Evolutionary conservation across 2,113 vertebrate genomes (phyloP).

Genomic region (Ptilonorhynchus violaceus): DNA sequence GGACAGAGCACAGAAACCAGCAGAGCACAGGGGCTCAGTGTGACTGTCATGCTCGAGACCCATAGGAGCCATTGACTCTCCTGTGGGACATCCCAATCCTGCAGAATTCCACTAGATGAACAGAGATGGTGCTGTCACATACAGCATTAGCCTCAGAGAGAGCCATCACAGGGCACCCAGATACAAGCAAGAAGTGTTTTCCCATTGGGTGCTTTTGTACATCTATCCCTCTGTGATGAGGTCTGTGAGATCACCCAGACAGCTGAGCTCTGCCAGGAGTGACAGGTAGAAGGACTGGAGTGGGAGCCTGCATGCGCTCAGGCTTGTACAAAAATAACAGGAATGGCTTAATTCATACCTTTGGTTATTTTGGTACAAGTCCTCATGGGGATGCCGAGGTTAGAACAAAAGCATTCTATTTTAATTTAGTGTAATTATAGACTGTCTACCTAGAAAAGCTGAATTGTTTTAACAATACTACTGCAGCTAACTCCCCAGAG

Average conservation of each 20-base stretch:
- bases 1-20: neutral
- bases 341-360: neutral
- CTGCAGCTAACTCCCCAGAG: neutral
- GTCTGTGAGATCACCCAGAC: neutral
- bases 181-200: neutral
- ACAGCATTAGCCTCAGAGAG: accelerated
- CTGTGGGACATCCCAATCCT: neutral
- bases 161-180: accelerated
- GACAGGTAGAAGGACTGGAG: neutral
- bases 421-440: constrained; percentile 40
- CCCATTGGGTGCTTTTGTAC: neutral
- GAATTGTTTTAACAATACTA: neutral
- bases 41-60: neutral
- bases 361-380: neutral
- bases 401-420: constrained; percentile 45
- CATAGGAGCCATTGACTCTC: neutral
- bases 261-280: neutral
- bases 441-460: neutral
- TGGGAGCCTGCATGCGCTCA: neutral
- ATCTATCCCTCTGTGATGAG: neutral
- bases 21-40: neutral
- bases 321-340: neutral
- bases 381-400: neutral
- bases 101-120: neutral
- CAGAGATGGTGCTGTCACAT: accelerated